Base-by-base conservation (phyloP, 1,140 invertebrate genomes). In the Bombus consobrinus region DNA sequence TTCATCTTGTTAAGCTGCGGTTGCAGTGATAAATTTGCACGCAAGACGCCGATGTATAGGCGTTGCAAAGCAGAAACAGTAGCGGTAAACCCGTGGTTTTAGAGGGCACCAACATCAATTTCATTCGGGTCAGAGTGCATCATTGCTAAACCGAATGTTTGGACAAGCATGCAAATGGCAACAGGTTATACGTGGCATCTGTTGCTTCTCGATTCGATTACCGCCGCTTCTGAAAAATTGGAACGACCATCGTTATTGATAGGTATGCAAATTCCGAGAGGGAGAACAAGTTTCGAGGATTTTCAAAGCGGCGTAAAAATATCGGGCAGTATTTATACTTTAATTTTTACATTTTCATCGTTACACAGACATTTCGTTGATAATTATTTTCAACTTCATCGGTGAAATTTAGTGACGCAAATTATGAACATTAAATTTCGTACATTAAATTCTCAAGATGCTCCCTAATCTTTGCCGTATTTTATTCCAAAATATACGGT, bases 131-230 rank as follows among this genome's bases (percentile, higher is more conserved):
- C 57, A 28, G 1, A 39, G 25, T 37, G 59, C 43, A 66, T 43
- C 59, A 22, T 47, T 22, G 25, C 25, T 10, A 8, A 37, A 34
- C 53, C 3, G 34, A 4, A 18, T 62, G 37, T 41, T 73, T 53
- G 69, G 4, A 73, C 66, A 71, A 69, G n/a, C 43, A 22, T 74
- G 66, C 22, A 69, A 69, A 79, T 84, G 15, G 82, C 82, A 84
- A 84, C 82, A 84, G 74, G 82, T 84, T 84, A 79, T 71, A 84
- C 64, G 37, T 34, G 64, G n/a, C 74, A 78, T 84, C 82, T 84
- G 82, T 84, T 84, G 82, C 82, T 71, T 57, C 69, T 12, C 12
- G 4, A 3, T 76, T 68, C 39, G 62, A 68, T 83, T 53, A n/a
- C 15, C 18, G 13, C 6, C 18, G 43, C 37, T 53, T 34, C 4